Percentiles rank a stretch among this genome's conserved stretches.
Conservation (phyloP, 2,888 invertebrate genomes). For the Cremastobaeus sp. region DNA sequence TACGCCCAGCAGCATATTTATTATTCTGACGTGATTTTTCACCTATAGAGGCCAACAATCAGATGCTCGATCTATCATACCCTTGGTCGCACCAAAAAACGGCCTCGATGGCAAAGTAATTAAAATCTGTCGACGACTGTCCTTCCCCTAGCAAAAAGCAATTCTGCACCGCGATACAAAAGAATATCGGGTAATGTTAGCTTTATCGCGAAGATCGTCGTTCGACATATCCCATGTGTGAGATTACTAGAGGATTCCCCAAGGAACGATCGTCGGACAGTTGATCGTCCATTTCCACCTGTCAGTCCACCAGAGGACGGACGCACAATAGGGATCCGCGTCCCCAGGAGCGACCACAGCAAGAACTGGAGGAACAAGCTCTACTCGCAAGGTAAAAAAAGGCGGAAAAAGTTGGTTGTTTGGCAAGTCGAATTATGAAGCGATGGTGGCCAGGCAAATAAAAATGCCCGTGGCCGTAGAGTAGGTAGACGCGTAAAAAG, state of each 20-base stretch:
- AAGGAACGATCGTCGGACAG: slow-evolving; percentile 61
- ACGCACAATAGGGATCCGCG: slow-evolving; percentile 68
- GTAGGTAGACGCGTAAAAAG: slow-evolving; percentile 52
- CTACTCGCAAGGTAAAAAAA: slow-evolving; percentile 57
- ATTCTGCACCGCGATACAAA: slow-evolving; percentile 10
- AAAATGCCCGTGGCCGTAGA: slow-evolving; percentile 63
- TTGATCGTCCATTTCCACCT: slow-evolving; percentile 74
- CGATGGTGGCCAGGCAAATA: slow-evolving; percentile 64
- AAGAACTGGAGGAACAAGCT: slow-evolving; percentile 61
- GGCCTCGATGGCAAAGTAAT: too few relatives aligned
- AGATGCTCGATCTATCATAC: slow-evolving; percentile 50
- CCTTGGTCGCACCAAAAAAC: slow-evolving; percentile 1
- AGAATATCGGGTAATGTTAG: slow-evolving; percentile 27
- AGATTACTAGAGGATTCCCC: slow-evolving; percentile 59
- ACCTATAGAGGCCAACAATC: too few relatives aligned
- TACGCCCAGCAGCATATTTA: not conserved
- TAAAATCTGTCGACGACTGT: too few relatives aligned
- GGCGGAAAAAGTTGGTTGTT: slow-evolving; percentile 64
- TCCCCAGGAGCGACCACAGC: slow-evolving; percentile 63
- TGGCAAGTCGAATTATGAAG: slow-evolving; percentile 69
- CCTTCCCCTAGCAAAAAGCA: too few relatives aligned
- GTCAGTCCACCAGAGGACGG: slow-evolving; percentile 68
- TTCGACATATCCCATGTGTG: slow-evolving; percentile 63
- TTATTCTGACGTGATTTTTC: not conserved
- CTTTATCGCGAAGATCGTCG: slow-evolving; percentile 43